Evolutionary conservation across 2,113 vertebrate genomes (phyloP), one percentile per base, ranked within the genome.

Genomic region (Pelodiscus sinensis): DNA sequence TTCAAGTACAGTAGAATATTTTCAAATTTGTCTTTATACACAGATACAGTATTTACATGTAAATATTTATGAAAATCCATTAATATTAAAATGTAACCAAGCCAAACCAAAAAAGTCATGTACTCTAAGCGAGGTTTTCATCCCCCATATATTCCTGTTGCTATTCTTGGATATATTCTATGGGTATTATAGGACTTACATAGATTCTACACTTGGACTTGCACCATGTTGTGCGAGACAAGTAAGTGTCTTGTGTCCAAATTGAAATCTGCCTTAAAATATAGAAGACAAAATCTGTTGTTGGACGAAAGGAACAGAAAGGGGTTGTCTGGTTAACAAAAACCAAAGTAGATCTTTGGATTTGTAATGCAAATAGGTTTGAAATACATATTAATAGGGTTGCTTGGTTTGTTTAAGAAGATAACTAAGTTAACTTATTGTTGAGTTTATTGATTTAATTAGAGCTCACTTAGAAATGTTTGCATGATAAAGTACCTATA

Each of bases 161-260:
- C 84, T 89, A 29, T 90, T 91, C 73, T 87, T 85, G 31, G 24
- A 22, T 0, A 0, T 84, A 3, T 87, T 27, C 25, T 80, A 19
- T 60, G 75, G 60, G 35, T 90, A 52, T 60, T 7, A 87, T 93
- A 68, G 75, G 50, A 84, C 92, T 73, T 89, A 18, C 57, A 84
- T 81, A 79, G 24, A 14, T 11, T 87, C 16, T 29, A 58, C 6
- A 1, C 8, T 82, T 44, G 44, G 1, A 35, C 65, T 25, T 89
- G 56, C 35, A 22, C 86, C 6, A 58, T 89, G 1, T 31, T 58
- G 0, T 77, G 50, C 51, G 31, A 2, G 31, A 5, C 10, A 68
- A 38, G 25, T 31, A 9, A 68, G 44, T 44, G 44, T 44, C 44
- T 44, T 44, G 25, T 80, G 6, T 55, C 38, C 79, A 8, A 87